Base-by-base conservation (phyloP, 2,797 vertebrate genomes). In the Trachurus trachurus region DNA sequence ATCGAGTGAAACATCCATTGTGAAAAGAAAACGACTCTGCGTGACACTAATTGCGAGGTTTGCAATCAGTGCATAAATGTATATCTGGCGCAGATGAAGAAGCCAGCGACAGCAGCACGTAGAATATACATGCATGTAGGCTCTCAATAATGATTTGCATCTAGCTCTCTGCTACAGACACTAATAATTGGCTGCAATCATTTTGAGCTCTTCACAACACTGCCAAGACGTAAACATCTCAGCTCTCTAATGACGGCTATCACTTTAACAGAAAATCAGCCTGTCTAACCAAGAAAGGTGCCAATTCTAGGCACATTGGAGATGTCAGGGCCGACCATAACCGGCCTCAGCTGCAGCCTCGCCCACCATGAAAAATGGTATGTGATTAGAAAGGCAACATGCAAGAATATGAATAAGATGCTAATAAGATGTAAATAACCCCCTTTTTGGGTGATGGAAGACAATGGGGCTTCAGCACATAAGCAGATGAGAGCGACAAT, bases 111-210 rank as follows among this genome's bases (percentile, higher is more conserved):
- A 13, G 67, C 15, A 45, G 53, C 16, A 17, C 6, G 6, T 9
- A 49, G 34, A 2, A 49, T 19, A 49, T 8, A 19, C 9, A 49
- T 6, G 58, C 65, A 52, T 74, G 65, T 47, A 54, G n/a, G 47
- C 17, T 71, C 68, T 64, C n/a, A 39, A 58, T 54, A 29, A 60
- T 66, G 68, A 83, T 78, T 86, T 76, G 15, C 71, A 76, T 81
- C 68, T 75, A 69, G 66, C 70, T 81, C 78, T 80, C 76, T 79
- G 64, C 67, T 21, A 45, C 37, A 84, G 63, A 78, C 45, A 78
- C 71, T 60, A 76, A 90, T 82, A 82, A 88, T 87, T 81, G 84
- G 19, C 66, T 78, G 78, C 59, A 74, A 69, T 81, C 31, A 69
- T 50, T 82, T 17, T 39, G 29, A 74, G 68, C 64, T 47, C 57